phyloP scores from a whole-genome alignment of 2,797 vertebrate genomes.

The Limnodromus scolopaceus region DNA sequence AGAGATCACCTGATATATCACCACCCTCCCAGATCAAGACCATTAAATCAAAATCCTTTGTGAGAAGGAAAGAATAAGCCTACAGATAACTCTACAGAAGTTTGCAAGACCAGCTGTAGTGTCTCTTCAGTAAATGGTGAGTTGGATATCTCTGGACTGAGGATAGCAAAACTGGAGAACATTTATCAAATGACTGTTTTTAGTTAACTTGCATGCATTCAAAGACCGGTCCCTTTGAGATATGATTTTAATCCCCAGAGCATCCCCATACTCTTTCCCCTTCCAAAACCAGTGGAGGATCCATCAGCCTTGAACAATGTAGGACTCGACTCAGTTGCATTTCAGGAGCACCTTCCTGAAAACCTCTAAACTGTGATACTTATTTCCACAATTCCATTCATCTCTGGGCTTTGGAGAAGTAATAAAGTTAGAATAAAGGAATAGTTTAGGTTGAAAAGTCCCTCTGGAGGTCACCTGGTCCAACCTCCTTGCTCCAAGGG shows the following conservation, averaged over 20 bases:
- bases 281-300: neutral
- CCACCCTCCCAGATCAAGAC: neutral
- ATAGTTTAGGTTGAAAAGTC: neutral
- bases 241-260: neutral
- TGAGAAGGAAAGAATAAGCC: neutral
- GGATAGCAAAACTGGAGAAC: neutral
- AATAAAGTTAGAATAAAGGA: neutral
- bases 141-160: neutral
- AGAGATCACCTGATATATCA: neutral
- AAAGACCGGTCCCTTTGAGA: neutral
- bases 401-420: neutral
- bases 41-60: neutral
- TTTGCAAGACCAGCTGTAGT: neutral
- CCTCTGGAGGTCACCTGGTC: neutral
- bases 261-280: neutral
- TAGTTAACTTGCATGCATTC: neutral
- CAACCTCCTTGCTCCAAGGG: neutral
- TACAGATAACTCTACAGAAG: neutral
- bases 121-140: neutral
- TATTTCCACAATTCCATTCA: neutral
- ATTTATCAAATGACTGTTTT: neutral
- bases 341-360: neutral
- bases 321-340: neutral
- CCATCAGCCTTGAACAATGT: neutral
- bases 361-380: neutral